phyloP scores from a whole-genome alignment of 2,113 vertebrate genomes.

The Steatornis caripensis region DNA sequence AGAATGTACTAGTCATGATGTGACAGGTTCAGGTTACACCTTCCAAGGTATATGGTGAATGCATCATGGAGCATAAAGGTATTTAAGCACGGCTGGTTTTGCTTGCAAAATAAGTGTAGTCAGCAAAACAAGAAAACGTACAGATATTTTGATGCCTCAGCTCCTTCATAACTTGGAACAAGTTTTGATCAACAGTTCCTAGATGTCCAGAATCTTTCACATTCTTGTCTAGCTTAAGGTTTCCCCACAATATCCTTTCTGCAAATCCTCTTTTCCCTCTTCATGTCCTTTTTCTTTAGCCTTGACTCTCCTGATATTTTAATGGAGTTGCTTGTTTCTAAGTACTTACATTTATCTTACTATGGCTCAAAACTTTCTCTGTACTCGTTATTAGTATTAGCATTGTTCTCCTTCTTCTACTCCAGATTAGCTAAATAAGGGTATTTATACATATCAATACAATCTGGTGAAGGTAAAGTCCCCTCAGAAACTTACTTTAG shows the following conservation, averaged over 20 bases:
- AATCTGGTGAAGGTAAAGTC: not conserved
- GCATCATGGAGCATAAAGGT: not conserved
- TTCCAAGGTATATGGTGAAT: not conserved
- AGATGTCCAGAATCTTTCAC: not conserved
- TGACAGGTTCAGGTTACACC: not conserved
- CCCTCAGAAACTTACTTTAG: not conserved
- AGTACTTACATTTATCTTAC: not conserved
- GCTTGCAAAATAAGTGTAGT: not conserved
- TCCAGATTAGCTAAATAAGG: not conserved
- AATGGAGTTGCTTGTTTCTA: not conserved
- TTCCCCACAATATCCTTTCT: not conserved
- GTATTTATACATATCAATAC: not conserved
- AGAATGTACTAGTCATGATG: not conserved
- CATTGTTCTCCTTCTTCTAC: not conserved
- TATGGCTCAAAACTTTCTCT: not conserved
- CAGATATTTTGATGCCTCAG: not conserved
- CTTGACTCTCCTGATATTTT: not conserved
- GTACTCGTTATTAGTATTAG: not conserved
- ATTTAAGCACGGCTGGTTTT: not conserved
- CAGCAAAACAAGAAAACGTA: not conserved
- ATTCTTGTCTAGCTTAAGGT: not conserved
- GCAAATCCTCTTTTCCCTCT: not conserved
- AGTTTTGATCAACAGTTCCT: not conserved
- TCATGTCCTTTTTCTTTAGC: not conserved
- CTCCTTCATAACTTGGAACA: not conserved